phyloP scores from a whole-genome alignment of 2,797 vertebrate species.

The Pseudotriccus pelzelni region DNA sequence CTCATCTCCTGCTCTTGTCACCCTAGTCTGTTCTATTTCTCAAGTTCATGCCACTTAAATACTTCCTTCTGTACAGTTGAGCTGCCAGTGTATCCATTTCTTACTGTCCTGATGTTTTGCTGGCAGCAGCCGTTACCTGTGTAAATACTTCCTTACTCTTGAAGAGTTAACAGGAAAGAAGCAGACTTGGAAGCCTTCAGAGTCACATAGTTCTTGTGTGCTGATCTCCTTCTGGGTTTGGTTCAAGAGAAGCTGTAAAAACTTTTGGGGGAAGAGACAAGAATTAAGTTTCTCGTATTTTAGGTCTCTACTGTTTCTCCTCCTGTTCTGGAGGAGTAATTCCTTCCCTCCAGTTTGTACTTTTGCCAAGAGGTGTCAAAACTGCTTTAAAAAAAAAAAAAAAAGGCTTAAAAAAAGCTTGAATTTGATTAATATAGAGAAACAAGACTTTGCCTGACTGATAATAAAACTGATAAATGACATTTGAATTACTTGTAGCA shows the following conservation, averaged over 20 bases:
- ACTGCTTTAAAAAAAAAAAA: slow-evolving; percentile 54
- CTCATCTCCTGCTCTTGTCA: background rate
- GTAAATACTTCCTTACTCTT: background rate
- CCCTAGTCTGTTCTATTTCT: background rate
- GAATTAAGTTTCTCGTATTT: background rate
- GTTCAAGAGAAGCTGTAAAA: background rate
- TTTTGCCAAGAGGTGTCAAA: slow-evolving; percentile 81
- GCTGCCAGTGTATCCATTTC: background rate
- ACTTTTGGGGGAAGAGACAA: background rate
- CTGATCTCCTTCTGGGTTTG: background rate
- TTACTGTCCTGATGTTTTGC: background rate
- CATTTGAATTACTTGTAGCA: slow-evolving; percentile 86
- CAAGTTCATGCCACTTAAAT: background rate
- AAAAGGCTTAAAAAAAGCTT: slow-evolving; percentile 67
- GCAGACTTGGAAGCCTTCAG: background rate
- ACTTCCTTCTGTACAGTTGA: background rate
- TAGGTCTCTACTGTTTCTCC: background rate
- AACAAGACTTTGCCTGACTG: slow-evolving; percentile 85
- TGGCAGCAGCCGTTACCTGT: background rate
- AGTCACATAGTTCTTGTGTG: background rate
- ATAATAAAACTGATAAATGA: slow-evolving; percentile 91
- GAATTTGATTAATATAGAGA: slow-evolving; percentile 87
- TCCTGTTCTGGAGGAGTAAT: slow-evolving; percentile 44
- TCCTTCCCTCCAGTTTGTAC: slow-evolving; percentile 59
- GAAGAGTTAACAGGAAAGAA: background rate